Evolutionary conservation across 2,113 vertebrate genomes (phyloP), one percentile per base, ranked within the genome.

Genomic region (Megaptera novaeangliae): DNA sequence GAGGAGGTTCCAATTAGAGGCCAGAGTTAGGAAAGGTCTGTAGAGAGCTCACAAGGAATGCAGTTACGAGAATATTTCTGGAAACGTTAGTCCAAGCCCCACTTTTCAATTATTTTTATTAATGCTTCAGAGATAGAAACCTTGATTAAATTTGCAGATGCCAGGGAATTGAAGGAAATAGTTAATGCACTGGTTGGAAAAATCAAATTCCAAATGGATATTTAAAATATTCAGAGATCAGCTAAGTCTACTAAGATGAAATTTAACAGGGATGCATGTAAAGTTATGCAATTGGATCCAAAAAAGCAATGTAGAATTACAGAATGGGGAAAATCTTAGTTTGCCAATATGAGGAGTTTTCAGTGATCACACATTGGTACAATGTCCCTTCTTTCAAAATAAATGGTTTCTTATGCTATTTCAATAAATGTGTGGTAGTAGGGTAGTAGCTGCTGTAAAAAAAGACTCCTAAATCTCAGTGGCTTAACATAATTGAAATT

Each of bases 191-290:
- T 77, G 77, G 36, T 77, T 66, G 17, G 75, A 57, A 92, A 78
- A 93, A 71, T 31, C 29, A 81, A 64, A 92, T 86, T 89, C 83
- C 41, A 93, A 95, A 82, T 64, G 87, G 11, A 81, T 88, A 81
- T 52, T 29, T 78, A 77, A 94, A 94, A 71, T 66, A 87, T 82
- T 90, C 68, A 59, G 89, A 86, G 39, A 94, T 39, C 23, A 64
- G 21, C 9, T 59, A 89, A 82, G 66, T 46, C 39, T 75, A 52
- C 7, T 86, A 39, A 88, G 64, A 52, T 39, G 57, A 83, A 83
- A 78, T 89, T 55, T 82, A 81, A 5, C 34, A 94, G 39, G 5
- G 25, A 68, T 92, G 69, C 68, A 69, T 63, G 20, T 91, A 15
- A 89, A 59, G 23, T 87, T 66, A 27, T 90, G 18, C 4, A 52